Evolutionary conservation across 2,888 invertebrate species (phyloP), one percentile per base, ranked within the genome.

Genomic region (Heliconius ethilla): DNA sequence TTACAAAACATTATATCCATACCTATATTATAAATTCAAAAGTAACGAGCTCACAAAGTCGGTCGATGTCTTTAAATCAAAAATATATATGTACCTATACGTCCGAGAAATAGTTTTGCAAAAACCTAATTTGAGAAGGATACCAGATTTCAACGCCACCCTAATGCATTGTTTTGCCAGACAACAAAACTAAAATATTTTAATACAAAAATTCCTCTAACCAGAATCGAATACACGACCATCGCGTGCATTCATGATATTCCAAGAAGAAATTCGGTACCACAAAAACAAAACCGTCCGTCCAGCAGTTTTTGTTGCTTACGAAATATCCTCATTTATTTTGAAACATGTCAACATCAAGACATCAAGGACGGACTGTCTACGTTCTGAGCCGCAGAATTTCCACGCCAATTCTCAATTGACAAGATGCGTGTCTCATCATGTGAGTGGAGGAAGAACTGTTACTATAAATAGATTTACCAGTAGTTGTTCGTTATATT

Each of bases 261-360:
- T 63, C 63, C 27, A 66, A 11, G n/a, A 73, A 67, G 10, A 59
- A 59, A 3, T 59, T 11, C n/a, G n/a, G 11, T n/a, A n/a, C 22
- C 59, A 27, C 59, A 59, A 18, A 29, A 70, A 76, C 29, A 62
- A 67, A 73, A 73, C 75, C 66, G 67, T 78, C 70, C 66, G 67
- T 79, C 55, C 25, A 65, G 40, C 37, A 27, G 40, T 75, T 62
- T 77, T 79, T 75, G 45, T 66, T 63, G 70, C 29, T 75, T 77
- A 79, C 63, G 75, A 78, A 77, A 70, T 59, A 78, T 74, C 65
- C 75, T 80, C 81, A 76, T 82, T 83, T 81, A 82, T 82, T 81
- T 81, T 77, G 73, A 79, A 78, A 80, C 80, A 75, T 82, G 82
- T 80, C 82, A 79, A 74, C 80, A 78, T 77, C 77, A 70, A 70